These are phyloP conservation scores for Polypedilum vanderplanki DNA, from an alignment of 1,140 invertebrate genomes.

Conservation along the genomic window DNA sequence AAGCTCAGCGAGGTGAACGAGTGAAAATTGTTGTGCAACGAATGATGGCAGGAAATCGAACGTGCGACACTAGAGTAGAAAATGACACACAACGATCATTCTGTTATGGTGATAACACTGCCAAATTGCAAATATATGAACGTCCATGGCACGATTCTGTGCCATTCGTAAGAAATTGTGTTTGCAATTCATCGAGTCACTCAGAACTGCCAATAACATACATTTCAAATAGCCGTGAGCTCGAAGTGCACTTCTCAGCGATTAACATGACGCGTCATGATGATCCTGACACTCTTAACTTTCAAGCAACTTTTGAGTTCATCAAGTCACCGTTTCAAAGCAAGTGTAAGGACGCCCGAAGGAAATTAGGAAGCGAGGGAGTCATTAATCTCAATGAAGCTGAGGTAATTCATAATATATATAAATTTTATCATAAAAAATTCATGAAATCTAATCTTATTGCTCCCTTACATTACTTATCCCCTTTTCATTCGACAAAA, in stretches of 20 bases:
- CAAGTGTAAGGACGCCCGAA: constrained; percentile 56
- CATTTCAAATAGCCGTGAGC: constrained; percentile 64
- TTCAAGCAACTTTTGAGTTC: constrained; percentile 78
- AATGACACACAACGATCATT: constrained; percentile 62
- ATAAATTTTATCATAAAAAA: not conserved
- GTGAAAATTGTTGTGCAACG: constrained; percentile 60
- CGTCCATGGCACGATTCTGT: constrained; percentile 61
- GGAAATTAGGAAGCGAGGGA: constrained; percentile 66
- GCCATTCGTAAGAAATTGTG: constrained; percentile 54
- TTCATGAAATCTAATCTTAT: not conserved
- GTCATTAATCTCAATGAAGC: constrained; percentile 62
- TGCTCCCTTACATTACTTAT: not conserved
- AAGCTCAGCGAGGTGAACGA: constrained; percentile 68
- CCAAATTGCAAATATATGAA: constrained; percentile 55
- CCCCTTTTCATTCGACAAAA: not conserved
- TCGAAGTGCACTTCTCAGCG: constrained; percentile 74
- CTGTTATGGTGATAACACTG: constrained; percentile 55
- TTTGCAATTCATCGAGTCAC: constrained; percentile 49
- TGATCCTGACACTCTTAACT: constrained; percentile 74
- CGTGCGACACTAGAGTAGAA: constrained; percentile 54
- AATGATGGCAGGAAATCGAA: constrained; percentile 57
- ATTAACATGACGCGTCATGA: constrained; percentile 73
- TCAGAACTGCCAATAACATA: constrained; percentile 59
- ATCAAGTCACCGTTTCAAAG: constrained; percentile 53
- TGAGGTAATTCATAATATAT: constrained; percentile 50